Evolutionary conservation across 2,888 invertebrate genomes (phyloP).

Genomic region (Chloroclysta siterata): DNA sequence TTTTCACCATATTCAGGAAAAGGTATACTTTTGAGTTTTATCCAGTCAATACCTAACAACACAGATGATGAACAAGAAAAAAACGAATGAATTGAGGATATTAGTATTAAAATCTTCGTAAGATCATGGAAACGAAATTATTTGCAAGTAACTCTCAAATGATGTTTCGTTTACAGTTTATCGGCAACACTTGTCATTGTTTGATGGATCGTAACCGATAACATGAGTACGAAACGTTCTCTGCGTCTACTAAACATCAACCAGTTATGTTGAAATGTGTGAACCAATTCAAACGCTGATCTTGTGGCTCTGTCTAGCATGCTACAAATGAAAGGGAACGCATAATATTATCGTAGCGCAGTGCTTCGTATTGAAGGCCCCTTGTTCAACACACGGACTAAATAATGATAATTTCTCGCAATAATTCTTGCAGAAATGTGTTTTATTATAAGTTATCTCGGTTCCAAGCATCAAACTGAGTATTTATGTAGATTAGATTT

Average conservation of each 20-base stretch:
- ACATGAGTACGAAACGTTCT: slow-evolving; percentile 30
- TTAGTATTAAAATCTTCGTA: too few species aligned
- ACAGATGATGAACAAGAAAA: too few species aligned
- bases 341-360: slow-evolving; percentile 17
- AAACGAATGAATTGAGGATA: too few species aligned
- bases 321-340: slow-evolving; percentile 28
- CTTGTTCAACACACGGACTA: slow-evolving; percentile 27
- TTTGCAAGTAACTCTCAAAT: slow-evolving; percentile 2
- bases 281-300: slow-evolving; percentile 22
- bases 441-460: slow-evolving; percentile 15
- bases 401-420: slow-evolving; percentile 29
- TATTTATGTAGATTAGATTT: neutral
- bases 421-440: slow-evolving; percentile 30
- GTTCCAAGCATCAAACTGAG: slow-evolving; percentile 4
- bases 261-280: slow-evolving; percentile 42
- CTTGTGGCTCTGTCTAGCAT: slow-evolving; percentile 26
- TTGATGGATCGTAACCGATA: slow-evolving; percentile 50
- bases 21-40: too few species aligned
- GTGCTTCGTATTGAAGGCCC: slow-evolving; percentile 31
- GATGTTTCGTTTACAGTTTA: slow-evolving; percentile 26
- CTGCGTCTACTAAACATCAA: slow-evolving; percentile 41
- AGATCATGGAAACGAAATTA: neutral
- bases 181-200: slow-evolving; percentile 42
- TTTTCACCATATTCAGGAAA: too few species aligned
- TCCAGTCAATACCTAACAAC: too few species aligned